phyloP scores from a whole-genome alignment of 2,797 vertebrate genomes.

The Gymnothorax reevesii region DNA sequence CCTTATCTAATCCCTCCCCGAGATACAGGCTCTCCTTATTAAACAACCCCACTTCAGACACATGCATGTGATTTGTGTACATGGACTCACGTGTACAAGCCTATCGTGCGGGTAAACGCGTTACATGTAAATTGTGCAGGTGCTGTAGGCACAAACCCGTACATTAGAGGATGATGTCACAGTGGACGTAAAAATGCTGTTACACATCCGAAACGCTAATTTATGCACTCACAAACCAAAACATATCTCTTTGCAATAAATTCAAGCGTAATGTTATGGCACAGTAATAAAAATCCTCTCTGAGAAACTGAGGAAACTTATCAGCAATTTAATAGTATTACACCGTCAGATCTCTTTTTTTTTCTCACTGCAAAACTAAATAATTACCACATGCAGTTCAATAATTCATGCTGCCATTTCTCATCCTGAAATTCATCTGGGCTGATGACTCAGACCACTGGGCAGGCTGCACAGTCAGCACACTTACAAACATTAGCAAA shows the following conservation, averaged over 20 bases:
- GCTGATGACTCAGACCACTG: conserved; percentile 19
- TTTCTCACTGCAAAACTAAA: neutral
- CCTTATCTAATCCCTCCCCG: conserved; percentile 27
- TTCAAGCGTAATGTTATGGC: neutral
- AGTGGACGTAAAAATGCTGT: neutral
- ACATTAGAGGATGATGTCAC: neutral
- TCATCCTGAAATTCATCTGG: neutral
- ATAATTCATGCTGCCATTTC: conserved; percentile 17
- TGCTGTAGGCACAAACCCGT: neutral
- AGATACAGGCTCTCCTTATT: neutral
- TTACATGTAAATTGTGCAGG: neutral
- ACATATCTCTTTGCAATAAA: conserved; percentile 6
- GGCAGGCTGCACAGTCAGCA: conserved; percentile 29
- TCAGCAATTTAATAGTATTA: neutral
- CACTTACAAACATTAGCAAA: neutral
- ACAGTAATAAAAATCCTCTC: neutral
- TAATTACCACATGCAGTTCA: neutral
- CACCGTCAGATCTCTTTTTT: neutral
- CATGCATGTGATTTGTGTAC: neutral
- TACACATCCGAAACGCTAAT: neutral
- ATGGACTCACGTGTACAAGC: conserved; percentile 16
- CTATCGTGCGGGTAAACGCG: neutral
- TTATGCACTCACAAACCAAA: conserved; percentile 3
- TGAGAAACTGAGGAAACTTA: neutral
- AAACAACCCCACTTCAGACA: neutral